A percentile compares a stretch with the other conserved stretches of the same genome.
Evolutionary conservation across 2,888 invertebrate genomes (phyloP).

Genomic region (Calameuta filiformis): DNA sequence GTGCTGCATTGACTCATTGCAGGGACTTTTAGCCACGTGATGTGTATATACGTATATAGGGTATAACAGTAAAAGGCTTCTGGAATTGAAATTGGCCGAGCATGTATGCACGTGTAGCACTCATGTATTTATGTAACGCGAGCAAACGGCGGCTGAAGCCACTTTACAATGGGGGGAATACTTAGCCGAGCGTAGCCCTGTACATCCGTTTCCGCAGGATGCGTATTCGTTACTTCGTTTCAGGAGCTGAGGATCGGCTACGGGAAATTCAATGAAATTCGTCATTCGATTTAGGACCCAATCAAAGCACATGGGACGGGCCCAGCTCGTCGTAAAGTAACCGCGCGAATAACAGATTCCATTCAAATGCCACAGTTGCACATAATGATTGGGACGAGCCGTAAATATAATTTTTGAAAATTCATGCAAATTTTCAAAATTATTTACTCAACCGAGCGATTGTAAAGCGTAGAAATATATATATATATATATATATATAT

Average conservation of each 20-base stretch:
- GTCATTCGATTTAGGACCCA: background rate
- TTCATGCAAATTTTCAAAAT: background rate
- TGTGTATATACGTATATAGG: background rate
- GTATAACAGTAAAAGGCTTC: constrained; percentile 18
- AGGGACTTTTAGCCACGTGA: background rate
- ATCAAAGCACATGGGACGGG: background rate
- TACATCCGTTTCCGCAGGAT: constrained; percentile 63
- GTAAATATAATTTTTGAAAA: background rate
- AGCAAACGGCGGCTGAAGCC: constrained; percentile 17
- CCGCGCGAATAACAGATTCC: background rate
- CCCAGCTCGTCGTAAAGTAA: background rate
- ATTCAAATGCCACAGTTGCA: no score
- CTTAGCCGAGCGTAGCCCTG: constrained; percentile 54
- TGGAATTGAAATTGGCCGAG: constrained; percentile 28
- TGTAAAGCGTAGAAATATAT: background rate
- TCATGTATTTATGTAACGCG: constrained; percentile 31
- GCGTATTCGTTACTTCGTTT: constrained; percentile 46
- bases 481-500: no score
- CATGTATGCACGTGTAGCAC: constrained; percentile 19
- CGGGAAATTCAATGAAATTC: background rate
- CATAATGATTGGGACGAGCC: no score
- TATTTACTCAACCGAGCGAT: background rate
- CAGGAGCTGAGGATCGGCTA: background rate
- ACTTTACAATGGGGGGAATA: constrained; percentile 30
- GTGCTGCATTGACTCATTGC: background rate